phyloP scores from a whole-genome alignment of 2,797 vertebrate genomes.

The Zalophus californianus region DNA sequence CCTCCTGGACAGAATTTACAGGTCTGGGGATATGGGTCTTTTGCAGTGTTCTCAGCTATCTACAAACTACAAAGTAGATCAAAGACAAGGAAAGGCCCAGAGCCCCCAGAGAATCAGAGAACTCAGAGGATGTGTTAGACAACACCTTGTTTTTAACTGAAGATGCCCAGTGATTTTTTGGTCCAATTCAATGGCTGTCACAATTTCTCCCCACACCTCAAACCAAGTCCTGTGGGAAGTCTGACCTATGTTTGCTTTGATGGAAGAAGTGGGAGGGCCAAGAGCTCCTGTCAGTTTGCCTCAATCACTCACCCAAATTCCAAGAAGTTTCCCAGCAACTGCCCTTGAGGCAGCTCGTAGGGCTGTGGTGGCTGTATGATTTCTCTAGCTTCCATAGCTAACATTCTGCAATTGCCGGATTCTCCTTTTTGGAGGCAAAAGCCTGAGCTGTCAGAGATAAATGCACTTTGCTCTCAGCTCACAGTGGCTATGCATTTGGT shows the following conservation, averaged over 20 bases:
- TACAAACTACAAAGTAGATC: background rate
- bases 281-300: background rate
- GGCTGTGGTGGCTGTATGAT: background rate
- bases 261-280: background rate
- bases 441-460: background rate
- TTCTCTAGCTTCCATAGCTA: background rate
- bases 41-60: background rate
- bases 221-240: background rate
- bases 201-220: background rate
- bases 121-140: background rate
- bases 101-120: background rate
- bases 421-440: background rate
- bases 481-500: background rate
- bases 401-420: background rate
- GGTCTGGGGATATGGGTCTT: background rate
- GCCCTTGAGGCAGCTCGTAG: background rate
- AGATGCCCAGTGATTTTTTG: background rate
- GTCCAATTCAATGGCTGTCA: background rate
- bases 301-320: background rate
- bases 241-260: background rate
- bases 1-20: background rate
- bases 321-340: background rate
- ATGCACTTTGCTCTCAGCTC: background rate
- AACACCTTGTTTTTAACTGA: background rate
- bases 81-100: background rate